Percentiles rank a stretch among this genome's conserved stretches.
Conservation (phyloP, 2,888 invertebrate species). For the Cephus pygmeus region DNA sequence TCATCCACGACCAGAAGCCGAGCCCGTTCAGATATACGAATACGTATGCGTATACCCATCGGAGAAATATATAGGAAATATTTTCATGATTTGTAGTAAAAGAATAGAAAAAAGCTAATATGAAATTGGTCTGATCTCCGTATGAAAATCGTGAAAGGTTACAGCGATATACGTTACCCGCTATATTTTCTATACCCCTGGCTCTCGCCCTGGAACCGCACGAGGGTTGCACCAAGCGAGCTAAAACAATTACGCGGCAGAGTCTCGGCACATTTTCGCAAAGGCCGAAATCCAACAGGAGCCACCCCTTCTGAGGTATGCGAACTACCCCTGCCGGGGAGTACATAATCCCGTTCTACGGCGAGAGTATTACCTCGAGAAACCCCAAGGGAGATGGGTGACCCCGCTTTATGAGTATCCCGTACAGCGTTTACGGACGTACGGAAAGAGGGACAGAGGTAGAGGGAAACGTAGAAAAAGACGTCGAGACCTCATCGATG, state of each 20-base stretch:
- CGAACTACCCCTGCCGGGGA: slow-evolving; percentile 13
- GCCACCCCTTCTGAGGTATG: slow-evolving; percentile 46
- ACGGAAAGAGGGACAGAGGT: not conserved
- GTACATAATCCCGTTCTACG: slow-evolving; percentile 41
- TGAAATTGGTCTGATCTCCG: not conserved
- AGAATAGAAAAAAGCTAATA: not conserved
- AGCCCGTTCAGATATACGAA: not conserved
- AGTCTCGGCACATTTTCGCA: slow-evolving; percentile 49
- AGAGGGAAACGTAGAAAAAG: not conserved
- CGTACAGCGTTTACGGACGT: not conserved
- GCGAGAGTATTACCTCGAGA: slow-evolving; percentile 37
- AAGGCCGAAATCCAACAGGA: slow-evolving; percentile 42
- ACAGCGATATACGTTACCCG: not conserved
- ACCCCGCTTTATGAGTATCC: slow-evolving; percentile 24
- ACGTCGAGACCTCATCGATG: slow-evolving; percentile 13
- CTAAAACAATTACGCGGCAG: slow-evolving; percentile 57
- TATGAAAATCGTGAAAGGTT: not conserved
- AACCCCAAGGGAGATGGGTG: slow-evolving; percentile 38
- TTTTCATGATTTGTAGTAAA: not conserved
- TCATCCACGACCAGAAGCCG: not conserved
- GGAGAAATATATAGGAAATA: not conserved
- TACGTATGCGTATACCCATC: not conserved
- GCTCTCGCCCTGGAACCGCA: not conserved
- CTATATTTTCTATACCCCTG: not conserved
- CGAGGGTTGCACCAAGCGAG: slow-evolving; percentile 25